Percentiles rank a stretch among this genome's conserved stretches.
These are phyloP conservation scores for Falco cherrug DNA, from an alignment of 2,797 vertebrate genomes.

Conservation along the genomic window DNA sequence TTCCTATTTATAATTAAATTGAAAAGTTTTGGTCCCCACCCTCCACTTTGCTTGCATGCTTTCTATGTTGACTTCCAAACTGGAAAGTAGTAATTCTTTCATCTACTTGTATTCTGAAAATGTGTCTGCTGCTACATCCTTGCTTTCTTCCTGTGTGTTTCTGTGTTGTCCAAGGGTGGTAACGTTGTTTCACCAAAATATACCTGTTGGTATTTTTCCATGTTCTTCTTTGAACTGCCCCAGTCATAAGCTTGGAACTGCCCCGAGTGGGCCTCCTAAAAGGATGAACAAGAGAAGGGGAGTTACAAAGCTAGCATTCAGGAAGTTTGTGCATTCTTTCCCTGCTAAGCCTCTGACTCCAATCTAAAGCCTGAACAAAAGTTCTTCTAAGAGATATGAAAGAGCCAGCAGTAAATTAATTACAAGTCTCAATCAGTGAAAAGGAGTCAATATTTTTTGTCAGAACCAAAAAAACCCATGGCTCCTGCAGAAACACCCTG, in stretches of 20 bases:
- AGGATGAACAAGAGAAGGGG: background rate
- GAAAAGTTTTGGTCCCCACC: background rate
- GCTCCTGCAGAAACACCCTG: background rate
- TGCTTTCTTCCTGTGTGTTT: background rate
- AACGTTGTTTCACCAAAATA: background rate
- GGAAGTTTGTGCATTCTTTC: background rate
- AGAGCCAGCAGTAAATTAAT: background rate
- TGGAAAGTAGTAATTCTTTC: background rate
- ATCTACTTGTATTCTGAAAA: background rate
- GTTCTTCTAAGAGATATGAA: background rate
- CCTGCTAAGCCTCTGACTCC: background rate
- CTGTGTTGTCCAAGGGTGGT: background rate
- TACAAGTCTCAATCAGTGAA: background rate
- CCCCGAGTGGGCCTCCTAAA: slow-evolving; percentile 61
- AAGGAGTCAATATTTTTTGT: background rate
- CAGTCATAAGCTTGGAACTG: slow-evolving; percentile 73
- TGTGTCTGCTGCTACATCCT: background rate
- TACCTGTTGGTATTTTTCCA: slow-evolving; percentile 68
- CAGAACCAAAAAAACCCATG: background rate
- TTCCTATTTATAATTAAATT: background rate
- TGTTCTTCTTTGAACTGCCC: slow-evolving; percentile 60
- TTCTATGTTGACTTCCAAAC: background rate
- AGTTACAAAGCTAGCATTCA: background rate
- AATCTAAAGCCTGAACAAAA: background rate
- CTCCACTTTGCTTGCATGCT: background rate